These are phyloP conservation scores for Dermochelys coriacea DNA, from an alignment of 2,797 vertebrate genomes.

Conservation along the genomic window DNA sequence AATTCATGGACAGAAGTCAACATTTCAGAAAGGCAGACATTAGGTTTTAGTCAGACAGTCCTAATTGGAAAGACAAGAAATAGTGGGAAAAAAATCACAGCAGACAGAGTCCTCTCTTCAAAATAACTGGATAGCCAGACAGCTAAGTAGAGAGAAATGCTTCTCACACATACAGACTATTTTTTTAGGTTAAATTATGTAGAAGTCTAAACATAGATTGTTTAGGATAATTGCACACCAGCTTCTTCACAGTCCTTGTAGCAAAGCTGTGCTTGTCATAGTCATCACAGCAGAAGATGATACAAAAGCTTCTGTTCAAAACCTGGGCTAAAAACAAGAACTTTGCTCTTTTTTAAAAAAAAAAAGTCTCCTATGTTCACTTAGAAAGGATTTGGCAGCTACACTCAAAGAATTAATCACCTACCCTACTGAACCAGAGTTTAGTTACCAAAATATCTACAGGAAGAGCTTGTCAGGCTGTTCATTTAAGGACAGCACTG, in stretches of 20 bases:
- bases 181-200: neutral
- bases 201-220: neutral
- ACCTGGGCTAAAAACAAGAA: conserved; percentile 12
- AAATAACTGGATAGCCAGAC: neutral
- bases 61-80: neutral
- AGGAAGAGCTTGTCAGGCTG: conserved; percentile 61
- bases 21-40: neutral
- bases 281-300: conserved; percentile 1
- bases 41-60: neutral
- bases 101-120: neutral
- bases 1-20: neutral
- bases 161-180: neutral
- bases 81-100: neutral
- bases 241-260: neutral
- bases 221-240: neutral
- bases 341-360: conserved; percentile 39
- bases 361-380: conserved; percentile 47
- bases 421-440: conserved; percentile 54
- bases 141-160: neutral
- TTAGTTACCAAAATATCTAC: conserved; percentile 72
- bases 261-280: neutral
- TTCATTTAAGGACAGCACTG: neutral
- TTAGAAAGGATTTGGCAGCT: neutral
- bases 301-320: conserved; percentile 2
- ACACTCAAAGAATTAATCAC: conserved; percentile 67